A percentile compares a stretch with the other conserved stretches of the same genome.
Evolutionary conservation across 2,797 vertebrate species (phyloP).

Genomic region (Zonotrichia albicollis): DNA sequence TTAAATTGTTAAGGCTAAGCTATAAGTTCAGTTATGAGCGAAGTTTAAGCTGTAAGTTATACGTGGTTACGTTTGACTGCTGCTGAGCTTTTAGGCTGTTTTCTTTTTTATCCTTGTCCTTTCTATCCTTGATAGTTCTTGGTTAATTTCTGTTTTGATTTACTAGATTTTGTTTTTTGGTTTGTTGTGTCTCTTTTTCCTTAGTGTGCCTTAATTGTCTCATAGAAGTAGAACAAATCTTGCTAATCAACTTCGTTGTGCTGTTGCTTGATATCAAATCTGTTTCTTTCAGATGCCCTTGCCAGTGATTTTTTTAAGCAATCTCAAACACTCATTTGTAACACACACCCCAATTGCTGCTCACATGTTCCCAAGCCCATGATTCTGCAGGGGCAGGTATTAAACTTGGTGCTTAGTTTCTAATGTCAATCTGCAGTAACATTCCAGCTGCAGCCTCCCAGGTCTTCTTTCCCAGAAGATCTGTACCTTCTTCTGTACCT

Average conservation of each 20-base stretch:
- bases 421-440: neutral
- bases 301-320: neutral
- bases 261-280: neutral
- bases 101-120: neutral
- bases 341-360: neutral
- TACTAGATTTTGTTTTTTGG: neutral
- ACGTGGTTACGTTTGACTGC: accelerated
- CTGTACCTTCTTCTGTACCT: neutral
- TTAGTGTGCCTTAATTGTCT: neutral
- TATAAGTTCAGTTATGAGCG: neutral
- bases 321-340: accelerated
- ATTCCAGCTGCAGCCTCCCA: neutral
- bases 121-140: neutral
- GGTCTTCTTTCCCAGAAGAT: neutral
- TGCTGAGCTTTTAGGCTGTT: neutral
- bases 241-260: neutral
- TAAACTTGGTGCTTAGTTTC: neutral
- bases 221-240: neutral
- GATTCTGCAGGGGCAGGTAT: neutral
- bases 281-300: neutral
- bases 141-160: neutral
- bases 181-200: neutral
- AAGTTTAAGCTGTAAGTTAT: neutral
- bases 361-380: accelerated
- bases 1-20: neutral